Percentiles rank a stretch among this genome's conserved stretches.
Evolutionary conservation across 2,888 invertebrate genomes (phyloP).

Genomic region (Hypsopygia costalis): DNA sequence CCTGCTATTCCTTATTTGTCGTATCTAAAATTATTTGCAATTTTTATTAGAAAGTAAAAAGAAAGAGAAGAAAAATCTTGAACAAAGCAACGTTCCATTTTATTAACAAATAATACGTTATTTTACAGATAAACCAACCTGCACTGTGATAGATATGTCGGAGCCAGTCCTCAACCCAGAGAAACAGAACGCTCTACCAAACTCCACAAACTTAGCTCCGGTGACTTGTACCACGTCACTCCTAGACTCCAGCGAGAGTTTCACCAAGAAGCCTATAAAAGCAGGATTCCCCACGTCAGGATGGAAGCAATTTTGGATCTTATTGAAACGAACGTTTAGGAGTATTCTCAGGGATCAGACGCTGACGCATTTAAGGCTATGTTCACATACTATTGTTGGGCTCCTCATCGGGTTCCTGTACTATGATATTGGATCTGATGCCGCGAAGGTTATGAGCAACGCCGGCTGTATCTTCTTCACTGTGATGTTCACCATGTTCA

Average conservation of each 20-base stretch:
- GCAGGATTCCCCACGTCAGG: slow-evolving; percentile 90
- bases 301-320: slow-evolving; percentile 92
- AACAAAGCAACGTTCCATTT: no score
- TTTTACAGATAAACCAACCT: slow-evolving; percentile 76
- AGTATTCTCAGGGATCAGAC: slow-evolving; percentile 93
- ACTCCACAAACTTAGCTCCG: slow-evolving; percentile 60
- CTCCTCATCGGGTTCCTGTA: slow-evolving; percentile 95
- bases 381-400: slow-evolving; percentile 93
- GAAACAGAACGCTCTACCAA: slow-evolving; percentile 53
- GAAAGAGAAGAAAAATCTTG: no score
- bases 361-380: slow-evolving; percentile 92
- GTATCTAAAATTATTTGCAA: no score
- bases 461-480: slow-evolving; percentile 98
- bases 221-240: slow-evolving; percentile 87
- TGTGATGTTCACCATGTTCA: slow-evolving; percentile 97
- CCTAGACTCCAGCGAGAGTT: slow-evolving; percentile 86
- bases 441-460: slow-evolving; percentile 96
- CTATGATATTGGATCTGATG: slow-evolving; percentile 95
- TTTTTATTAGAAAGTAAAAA: no score
- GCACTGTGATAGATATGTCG: slow-evolving; percentile 77
- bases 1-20: no score
- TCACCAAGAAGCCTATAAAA: slow-evolving; percentile 83
- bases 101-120: no score
- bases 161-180: slow-evolving; percentile 57
- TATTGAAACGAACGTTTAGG: slow-evolving; percentile 90